Evolutionary conservation across 2,113 vertebrate species (phyloP), one percentile per base, ranked within the genome.

Genomic region (Apodemus sylvaticus): DNA sequence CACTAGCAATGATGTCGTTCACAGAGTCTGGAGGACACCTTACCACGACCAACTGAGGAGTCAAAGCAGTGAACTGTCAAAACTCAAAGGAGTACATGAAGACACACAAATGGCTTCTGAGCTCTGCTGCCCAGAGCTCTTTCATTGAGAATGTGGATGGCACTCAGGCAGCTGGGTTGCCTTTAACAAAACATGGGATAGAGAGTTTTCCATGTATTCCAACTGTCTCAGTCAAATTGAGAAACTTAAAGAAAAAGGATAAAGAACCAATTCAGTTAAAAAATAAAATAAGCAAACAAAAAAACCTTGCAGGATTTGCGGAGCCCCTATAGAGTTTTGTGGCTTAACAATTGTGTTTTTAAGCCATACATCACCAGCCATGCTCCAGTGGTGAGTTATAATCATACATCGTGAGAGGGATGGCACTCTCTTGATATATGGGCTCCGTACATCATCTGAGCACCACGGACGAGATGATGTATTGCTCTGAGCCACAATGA

Each of bases 361-460:
- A 90, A 98, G 98, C 96, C 98, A 96, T 98, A 96, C 78, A 98
- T 98, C 98, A 98, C 91, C 77, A 98, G 98, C 68, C 39, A 97
- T 95, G 96, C 93, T 97, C 98, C 97, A 94, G 74, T 94, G 94
- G 96, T 95, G 97, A 97, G 97, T 97, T 98, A 98, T 97, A 98
- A 96, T 98, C 98, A 98, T 98, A 97, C 36, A 98, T 98, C 98
- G 98, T 58, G 55, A 98, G 91, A 95, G 86, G 10, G 16, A 97
- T 94, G 97, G 97, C 96, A 96, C 86, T 97, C 55, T 82, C 81
- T 55, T 98, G 98, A 98, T 97, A 60, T 97, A 98, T 97, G 97
- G 98, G 96, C 26, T 53, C 97, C 89, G 96, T 98, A 96, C 91
- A 98, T 98, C 98, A 98, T 98, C 94, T 95, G 64, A 98, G 97